phyloP scores from a whole-genome alignment of 1,140 invertebrate genomes.

The Piezodorus guildinii region DNA sequence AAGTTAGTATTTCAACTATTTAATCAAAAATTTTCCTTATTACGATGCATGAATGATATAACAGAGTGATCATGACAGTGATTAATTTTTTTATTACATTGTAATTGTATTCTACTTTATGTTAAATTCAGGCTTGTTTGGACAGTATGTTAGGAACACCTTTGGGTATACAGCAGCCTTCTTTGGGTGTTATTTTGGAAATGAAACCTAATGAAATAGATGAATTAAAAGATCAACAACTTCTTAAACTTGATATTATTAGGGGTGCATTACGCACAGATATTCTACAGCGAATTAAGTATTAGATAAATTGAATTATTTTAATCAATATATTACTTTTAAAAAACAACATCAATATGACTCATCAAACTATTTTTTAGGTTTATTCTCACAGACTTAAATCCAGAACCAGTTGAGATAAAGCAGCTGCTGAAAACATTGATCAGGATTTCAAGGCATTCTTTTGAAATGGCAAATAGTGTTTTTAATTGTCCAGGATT shows the following conservation, averaged over 20 bases:
- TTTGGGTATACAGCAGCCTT: conserved; percentile 49
- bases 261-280: conserved; percentile 62
- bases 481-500: conserved; percentile 35
- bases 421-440: conserved; percentile 57
- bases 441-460: conserved; percentile 53
- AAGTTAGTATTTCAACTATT: conserved; percentile 18
- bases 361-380: conserved; percentile 34
- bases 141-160: conserved; percentile 56
- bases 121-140: conserved; percentile 35
- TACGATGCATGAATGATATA: no score
- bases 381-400: conserved; percentile 53
- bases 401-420: conserved; percentile 49
- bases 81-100: neutral
- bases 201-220: conserved; percentile 30
- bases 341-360: neutral
- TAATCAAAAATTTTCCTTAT: neutral
- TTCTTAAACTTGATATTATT: conserved; percentile 63
- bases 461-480: conserved; percentile 43
- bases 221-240: conserved; percentile 69
- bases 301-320: conserved; percentile 28
- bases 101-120: neutral
- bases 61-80: neutral
- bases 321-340: neutral
- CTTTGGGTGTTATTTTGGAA: conserved; percentile 40
- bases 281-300: conserved; percentile 56